A percentile compares a stretch with the other conserved stretches of the same genome.
These are phyloP conservation scores for Festucalex cinctus DNA, from an alignment of 2,113 vertebrate species.

Conservation along the genomic window DNA sequence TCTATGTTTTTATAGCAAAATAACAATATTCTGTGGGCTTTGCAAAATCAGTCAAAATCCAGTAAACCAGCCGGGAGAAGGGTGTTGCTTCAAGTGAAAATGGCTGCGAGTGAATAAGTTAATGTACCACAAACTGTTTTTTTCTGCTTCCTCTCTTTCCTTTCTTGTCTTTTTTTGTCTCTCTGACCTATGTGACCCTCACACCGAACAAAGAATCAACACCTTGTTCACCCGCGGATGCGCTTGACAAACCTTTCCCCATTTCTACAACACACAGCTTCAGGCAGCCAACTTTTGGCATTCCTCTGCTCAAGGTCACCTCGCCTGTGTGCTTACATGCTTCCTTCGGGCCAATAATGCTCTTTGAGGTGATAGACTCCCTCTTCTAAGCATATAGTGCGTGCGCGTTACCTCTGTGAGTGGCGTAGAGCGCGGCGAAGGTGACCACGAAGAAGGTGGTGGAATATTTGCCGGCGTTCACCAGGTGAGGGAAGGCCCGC, in stretches of 20 bases:
- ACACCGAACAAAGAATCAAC: slow-evolving; percentile 24
- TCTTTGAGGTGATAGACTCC: slow-evolving; percentile 7
- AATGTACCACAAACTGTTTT: slow-evolving; percentile 21
- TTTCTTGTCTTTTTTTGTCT: background rate
- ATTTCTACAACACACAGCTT: slow-evolving; percentile 41
- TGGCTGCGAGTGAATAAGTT: no score
- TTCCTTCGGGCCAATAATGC: background rate
- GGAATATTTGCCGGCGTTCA: slow-evolving; percentile 98
- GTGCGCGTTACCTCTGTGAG: slow-evolving; percentile 85
- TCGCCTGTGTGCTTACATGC: slow-evolving; percentile 16
- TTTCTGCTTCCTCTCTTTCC: background rate
- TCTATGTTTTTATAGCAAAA: no score
- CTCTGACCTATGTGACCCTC: slow-evolving; percentile 7
- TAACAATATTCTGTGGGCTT: no score
- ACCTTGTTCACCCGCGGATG: slow-evolving; percentile 15
- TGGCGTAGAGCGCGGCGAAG: slow-evolving; percentile 89
- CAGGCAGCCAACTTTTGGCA: slow-evolving; percentile 27
- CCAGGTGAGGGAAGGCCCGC: slow-evolving; percentile 95
- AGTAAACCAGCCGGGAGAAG: no score
- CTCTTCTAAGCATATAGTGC: background rate
- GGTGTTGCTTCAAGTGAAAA: no score
- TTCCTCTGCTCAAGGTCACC: slow-evolving; percentile 53
- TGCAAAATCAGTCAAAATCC: no score
- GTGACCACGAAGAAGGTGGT: slow-evolving; percentile 98
- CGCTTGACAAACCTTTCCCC: slow-evolving; percentile 26